A percentile compares a stretch with the other conserved stretches of the same genome.
phyloP scores from a whole-genome alignment of 2,113 vertebrate species.

The Seriola dumerili region DNA sequence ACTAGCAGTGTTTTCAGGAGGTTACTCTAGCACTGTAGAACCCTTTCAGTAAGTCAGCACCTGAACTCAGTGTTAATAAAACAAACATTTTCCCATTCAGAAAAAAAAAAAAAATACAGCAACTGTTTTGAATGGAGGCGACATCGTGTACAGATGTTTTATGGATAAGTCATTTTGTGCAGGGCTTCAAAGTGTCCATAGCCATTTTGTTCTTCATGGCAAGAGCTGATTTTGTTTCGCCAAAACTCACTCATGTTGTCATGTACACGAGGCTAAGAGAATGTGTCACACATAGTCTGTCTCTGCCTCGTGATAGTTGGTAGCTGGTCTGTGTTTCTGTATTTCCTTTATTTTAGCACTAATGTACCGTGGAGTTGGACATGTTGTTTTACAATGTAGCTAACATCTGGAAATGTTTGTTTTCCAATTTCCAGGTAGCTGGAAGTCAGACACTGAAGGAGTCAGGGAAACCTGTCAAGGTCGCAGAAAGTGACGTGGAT shows the following conservation, averaged over 20 bases:
- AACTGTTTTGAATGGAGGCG: neutral
- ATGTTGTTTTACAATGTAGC: neutral
- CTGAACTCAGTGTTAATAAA: conserved; percentile 17
- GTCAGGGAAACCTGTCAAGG: conserved; percentile 89
- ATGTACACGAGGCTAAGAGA: conserved; percentile 42
- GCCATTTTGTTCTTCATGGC: conserved; percentile 53
- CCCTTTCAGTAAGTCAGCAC: conserved; percentile 8
- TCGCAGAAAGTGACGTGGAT: conserved; percentile 95
- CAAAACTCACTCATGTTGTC: conserved; percentile 49
- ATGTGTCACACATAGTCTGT: conserved; percentile 21
- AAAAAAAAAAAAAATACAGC: neutral
- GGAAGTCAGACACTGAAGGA: conserved; percentile 89
- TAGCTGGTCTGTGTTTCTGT: conserved; percentile 49
- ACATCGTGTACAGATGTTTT: neutral
- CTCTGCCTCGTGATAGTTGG: conserved; percentile 33
- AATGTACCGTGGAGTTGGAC: neutral
- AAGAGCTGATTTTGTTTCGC: conserved; percentile 51
- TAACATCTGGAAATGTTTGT: conserved; percentile 30
- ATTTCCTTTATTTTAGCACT: conserved; percentile 7
- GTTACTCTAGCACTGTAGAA: neutral
- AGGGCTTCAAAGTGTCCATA: conserved; percentile 71
- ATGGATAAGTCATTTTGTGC: conserved; percentile 34
- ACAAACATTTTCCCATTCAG: neutral
- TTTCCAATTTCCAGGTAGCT: conserved; percentile 85
- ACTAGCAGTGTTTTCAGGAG: neutral